These are phyloP conservation scores for Cetoscarus ocellatus DNA, from an alignment of 2,797 vertebrate genomes.

Conservation along the genomic window DNA sequence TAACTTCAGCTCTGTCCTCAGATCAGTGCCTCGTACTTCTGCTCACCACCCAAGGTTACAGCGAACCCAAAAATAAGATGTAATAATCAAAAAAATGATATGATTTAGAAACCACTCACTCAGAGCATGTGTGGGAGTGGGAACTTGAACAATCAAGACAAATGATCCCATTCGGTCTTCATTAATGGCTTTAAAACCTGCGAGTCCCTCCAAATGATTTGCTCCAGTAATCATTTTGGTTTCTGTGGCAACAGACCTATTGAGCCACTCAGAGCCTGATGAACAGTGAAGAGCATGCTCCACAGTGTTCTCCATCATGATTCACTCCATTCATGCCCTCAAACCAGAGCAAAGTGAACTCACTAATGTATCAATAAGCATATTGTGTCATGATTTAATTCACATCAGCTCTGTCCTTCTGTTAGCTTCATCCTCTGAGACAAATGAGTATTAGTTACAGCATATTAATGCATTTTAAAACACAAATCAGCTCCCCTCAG, in stretches of 20 bases:
- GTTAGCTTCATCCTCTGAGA: no score
- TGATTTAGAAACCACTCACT: neutral
- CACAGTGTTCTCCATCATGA: constrained; percentile 41
- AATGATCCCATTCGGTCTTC: constrained; percentile 51
- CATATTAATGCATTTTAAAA: no score
- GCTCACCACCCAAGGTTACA: no score
- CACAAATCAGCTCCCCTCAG: no score
- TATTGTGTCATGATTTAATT: neutral
- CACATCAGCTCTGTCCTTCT: neutral
- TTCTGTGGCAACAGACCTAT: constrained; percentile 62
- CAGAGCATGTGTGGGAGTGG: neutral
- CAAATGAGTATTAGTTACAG: no score
- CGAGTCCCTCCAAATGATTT: constrained; percentile 53
- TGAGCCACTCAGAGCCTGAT: constrained; percentile 58
- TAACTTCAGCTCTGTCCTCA: no score
- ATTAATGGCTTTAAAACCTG: constrained; percentile 55
- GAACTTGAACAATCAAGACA: constrained; percentile 39
- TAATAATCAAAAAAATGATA: constrained; percentile 4
- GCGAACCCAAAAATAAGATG: no score
- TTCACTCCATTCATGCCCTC: constrained; percentile 7
- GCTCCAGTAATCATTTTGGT: constrained; percentile 45
- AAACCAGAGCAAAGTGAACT: constrained; percentile 46
- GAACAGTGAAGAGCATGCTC: constrained; percentile 35
- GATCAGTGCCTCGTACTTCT: no score
- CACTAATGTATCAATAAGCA: constrained; percentile 17